These are phyloP conservation scores for Furcula furcula DNA, from an alignment of 2,888 invertebrate species.

Conservation along the genomic window DNA sequence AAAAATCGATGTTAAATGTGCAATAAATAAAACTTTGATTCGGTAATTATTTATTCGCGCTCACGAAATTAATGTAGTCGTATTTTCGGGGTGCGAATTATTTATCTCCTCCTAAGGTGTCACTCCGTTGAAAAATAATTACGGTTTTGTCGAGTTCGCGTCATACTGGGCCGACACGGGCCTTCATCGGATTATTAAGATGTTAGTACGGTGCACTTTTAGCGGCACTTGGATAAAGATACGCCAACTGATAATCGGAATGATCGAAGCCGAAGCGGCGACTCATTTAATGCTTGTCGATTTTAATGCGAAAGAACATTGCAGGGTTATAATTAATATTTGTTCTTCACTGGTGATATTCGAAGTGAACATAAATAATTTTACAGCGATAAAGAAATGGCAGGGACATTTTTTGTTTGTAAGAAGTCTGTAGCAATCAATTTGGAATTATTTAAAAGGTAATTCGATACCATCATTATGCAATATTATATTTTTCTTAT, in stretches of 20 bases:
- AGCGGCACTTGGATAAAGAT: conserved; percentile 56
- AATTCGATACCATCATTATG: no score
- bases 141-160: conserved; percentile 55
- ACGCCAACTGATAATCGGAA: conserved; percentile 65
- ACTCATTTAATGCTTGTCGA: conserved; percentile 78
- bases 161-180: conserved; percentile 74
- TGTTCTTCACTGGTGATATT: conserved; percentile 15
- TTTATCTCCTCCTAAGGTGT: conserved; percentile 62
- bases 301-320: conserved; percentile 40
- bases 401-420: background rate
- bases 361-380: no score
- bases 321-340: conserved; percentile 34
- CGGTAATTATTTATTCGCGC: conserved; percentile 40
- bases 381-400: no score
- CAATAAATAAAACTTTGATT: conserved; percentile 35
- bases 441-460: background rate
- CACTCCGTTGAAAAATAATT: conserved; percentile 72
- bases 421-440: background rate
- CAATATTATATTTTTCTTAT: no score
- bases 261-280: conserved; percentile 53
- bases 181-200: conserved; percentile 72
- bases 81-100: conserved; percentile 45
- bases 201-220: conserved; percentile 59
- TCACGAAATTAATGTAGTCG: conserved; percentile 45
- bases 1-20: conserved; percentile 31